Evolutionary conservation across 2,797 vertebrate genomes (phyloP).

Genomic region (Neostethus bicornis): DNA sequence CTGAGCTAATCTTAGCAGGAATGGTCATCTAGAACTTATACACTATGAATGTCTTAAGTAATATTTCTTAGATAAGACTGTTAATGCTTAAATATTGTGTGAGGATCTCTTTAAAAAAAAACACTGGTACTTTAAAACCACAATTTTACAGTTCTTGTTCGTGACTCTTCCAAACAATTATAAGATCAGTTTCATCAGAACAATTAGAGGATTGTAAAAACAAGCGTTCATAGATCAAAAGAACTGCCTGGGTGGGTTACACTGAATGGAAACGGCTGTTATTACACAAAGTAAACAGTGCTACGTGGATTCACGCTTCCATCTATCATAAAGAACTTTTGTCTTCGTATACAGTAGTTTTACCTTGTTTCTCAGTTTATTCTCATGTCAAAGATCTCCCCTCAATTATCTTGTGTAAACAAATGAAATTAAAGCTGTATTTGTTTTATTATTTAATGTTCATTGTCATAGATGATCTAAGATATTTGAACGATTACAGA

Average conservation of each 20-base stretch:
- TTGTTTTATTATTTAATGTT: not conserved
- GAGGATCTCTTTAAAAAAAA: not conserved
- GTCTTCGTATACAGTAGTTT: constrained; percentile 16
- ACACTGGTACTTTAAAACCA: constrained; percentile 12
- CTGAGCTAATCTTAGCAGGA: constrained; percentile 6
- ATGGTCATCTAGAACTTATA: no score
- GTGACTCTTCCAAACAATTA: constrained; percentile 43
- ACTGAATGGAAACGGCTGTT: constrained; percentile 30
- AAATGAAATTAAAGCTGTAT: not conserved
- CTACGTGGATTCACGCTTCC: not conserved
- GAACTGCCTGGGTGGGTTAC: constrained; percentile 34
- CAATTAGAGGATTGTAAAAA: constrained; percentile 61
- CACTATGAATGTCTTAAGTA: no score
- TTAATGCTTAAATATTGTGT: no score
- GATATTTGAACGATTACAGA: constrained; percentile 34
- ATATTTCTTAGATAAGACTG: no score
- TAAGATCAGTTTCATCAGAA: constrained; percentile 60
- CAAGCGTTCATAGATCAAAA: constrained; percentile 56
- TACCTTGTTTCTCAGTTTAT: constrained; percentile 11
- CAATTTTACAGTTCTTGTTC: constrained; percentile 6
- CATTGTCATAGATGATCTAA: constrained; percentile 14
- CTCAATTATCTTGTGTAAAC: constrained; percentile 3
- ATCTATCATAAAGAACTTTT: constrained; percentile 8
- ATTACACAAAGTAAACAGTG: constrained; percentile 41
- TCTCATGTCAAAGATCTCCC: constrained; percentile 8